A percentile compares a stretch with the other conserved stretches of the same genome.
Evolutionary conservation across 2,888 invertebrate species (phyloP).

Genomic region (Acanthosepion lycidas): DNA sequence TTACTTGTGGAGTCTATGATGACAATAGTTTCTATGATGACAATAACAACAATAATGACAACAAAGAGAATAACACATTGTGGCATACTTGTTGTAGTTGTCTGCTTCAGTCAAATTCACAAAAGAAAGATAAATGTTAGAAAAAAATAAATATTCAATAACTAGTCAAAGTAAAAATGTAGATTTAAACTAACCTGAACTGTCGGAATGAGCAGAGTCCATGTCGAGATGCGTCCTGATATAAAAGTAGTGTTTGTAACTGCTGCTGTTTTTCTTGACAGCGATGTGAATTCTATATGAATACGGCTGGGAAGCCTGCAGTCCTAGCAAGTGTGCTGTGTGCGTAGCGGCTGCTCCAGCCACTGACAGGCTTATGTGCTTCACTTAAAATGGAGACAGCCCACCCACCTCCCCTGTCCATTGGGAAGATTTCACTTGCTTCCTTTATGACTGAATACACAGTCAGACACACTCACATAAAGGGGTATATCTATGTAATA

Average conservation of each 20-base stretch:
- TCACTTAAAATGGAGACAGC: slow-evolving; percentile 33
- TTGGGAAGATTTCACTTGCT: not conserved
- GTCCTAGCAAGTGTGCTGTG: slow-evolving; percentile 33
- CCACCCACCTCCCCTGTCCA: not conserved
- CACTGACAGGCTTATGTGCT: slow-evolving; percentile 33
- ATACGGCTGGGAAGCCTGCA: slow-evolving; percentile 33
- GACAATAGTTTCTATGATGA: not conserved
- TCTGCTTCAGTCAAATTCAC: not conserved
- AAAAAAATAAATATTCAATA: not conserved
- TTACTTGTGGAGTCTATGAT: not conserved
- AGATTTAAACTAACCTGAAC: slow-evolving; percentile 5
- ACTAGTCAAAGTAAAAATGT: not conserved
- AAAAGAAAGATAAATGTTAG: not conserved
- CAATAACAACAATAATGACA: not conserved
- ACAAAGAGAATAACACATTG: not conserved
- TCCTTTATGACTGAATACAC: not conserved
- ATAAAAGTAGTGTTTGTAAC: slow-evolving; percentile 33
- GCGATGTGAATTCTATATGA: not conserved
- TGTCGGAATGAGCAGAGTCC: not conserved
- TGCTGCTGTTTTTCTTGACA: slow-evolving; percentile 22
- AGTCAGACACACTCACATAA: not conserved
- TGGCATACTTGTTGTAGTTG: not conserved
- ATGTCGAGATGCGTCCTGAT: not conserved
- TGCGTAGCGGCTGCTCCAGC: slow-evolving; percentile 8
- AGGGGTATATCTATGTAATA: not conserved